Evolutionary conservation across 2,888 invertebrate species (phyloP).

Genomic region (Melangyna quadrimaculata): DNA sequence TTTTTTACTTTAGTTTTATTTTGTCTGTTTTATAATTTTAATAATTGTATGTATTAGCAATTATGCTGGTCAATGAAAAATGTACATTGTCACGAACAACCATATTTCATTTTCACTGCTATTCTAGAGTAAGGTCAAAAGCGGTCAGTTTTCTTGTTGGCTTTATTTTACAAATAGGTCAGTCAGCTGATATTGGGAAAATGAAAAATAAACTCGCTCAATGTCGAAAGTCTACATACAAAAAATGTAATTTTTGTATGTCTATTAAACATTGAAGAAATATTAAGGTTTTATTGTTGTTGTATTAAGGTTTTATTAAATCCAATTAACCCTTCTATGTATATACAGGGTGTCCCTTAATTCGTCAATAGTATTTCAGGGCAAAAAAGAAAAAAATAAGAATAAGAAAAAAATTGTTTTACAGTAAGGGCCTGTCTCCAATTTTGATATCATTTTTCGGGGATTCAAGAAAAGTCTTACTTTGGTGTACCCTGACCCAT

Average conservation of each 20-base stretch:
- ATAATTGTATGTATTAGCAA: neutral
- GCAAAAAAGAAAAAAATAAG: too few species aligned
- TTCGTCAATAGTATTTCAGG: too few species aligned
- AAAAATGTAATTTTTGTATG: neutral
- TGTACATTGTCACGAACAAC: constrained; percentile 46
- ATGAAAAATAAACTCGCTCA: neutral
- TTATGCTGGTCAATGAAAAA: constrained; percentile 28
- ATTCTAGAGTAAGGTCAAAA: constrained; percentile 49
- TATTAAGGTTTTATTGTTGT: too few species aligned
- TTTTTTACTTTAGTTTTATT: neutral
- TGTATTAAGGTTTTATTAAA: too few species aligned
- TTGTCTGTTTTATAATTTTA: neutral
- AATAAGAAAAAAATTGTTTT: too few species aligned
- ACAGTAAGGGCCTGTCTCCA: too few species aligned
- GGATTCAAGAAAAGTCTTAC: too few species aligned
- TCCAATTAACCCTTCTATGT: too few species aligned
- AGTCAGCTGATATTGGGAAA: neutral
- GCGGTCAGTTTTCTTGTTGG: constrained; percentile 34
- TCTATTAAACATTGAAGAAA: too few species aligned
- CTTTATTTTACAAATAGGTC: constrained; percentile 33
- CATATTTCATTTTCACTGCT: neutral
- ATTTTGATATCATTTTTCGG: too few species aligned
- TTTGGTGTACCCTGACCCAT: too few species aligned
- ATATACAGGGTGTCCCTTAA: too few species aligned
- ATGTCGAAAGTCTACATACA: neutral